Evolutionary conservation across 2,113 vertebrate genomes (phyloP).

Genomic region (Otolemur garnettii): DNA sequence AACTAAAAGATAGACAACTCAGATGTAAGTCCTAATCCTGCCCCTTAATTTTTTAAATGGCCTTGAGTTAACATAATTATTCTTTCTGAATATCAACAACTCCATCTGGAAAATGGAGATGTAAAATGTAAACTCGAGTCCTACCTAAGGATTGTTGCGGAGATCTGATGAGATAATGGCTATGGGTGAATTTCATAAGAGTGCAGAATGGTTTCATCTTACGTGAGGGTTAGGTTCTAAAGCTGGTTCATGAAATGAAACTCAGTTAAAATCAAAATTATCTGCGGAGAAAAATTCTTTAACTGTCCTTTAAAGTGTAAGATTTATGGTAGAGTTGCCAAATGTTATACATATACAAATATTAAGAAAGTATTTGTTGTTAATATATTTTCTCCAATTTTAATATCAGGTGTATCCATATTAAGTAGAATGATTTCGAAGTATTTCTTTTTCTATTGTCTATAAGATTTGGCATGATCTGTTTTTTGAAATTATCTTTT

Average conservation of each 20-base stretch:
- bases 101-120: neutral
- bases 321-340: neutral
- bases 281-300: neutral
- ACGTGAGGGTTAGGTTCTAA: neutral
- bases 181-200: neutral
- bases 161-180: neutral
- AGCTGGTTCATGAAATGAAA: neutral
- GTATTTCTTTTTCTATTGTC: too few species aligned
- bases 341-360: neutral
- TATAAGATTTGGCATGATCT: too few species aligned
- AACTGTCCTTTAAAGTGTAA: neutral
- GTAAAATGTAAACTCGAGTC: neutral
- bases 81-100: neutral
- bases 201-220: neutral
- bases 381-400: too few species aligned
- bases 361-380: neutral
- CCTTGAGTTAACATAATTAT: neutral
- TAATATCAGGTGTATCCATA: too few species aligned
- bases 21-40: neutral
- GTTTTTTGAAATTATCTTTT: too few species aligned
- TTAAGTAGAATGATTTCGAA: too few species aligned
- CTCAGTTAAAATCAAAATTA: constrained; percentile 16
- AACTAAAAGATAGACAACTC: neutral
- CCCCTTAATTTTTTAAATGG: neutral
- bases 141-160: neutral